Evolutionary conservation across 2,888 invertebrate genomes (phyloP), one percentile per base, ranked within the genome.

Genomic region (Argynnis bischoffii): DNA sequence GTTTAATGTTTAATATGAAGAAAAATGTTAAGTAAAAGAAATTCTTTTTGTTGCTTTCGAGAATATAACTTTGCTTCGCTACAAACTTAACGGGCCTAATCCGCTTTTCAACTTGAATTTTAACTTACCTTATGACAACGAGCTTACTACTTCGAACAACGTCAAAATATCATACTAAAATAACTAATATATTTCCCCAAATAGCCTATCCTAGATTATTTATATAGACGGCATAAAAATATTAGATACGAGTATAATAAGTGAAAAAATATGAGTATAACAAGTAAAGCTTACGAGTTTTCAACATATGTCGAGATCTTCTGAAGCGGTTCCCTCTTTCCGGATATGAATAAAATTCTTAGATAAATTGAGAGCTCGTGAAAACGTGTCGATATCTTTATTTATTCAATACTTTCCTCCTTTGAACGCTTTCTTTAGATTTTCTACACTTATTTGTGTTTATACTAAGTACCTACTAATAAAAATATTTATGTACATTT

Each of bases 361-460:
- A 86, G 83, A 88, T 86, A 89, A 90, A 89, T 89, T 89, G 89
- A 83, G 88, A 88, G 86, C 88, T 88, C 84, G 85, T 85, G 84
- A 87, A 88, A 89, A 88, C 89, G 88, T 90, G 90, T 89, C 89
- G 86, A 90, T 90, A 88, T 88, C 89, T 87, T 89, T 90, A 90
- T 89, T 89, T 89, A 89, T 90, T 89, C 88, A 89, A 88, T 87
- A 86, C 87, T 87, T 87, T 82, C 85, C 83, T 85, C 83, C 83
- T 88, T 86, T 89, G 86, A 88, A 87, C 81, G 64, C 51, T 71
- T 66, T 54, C 50, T 57, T 63, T 63, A 46, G 63, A 55, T 56
- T 64, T 68, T 56, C 47, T 66, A 46, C 81, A 82, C 81, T 87
- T 88, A 88, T 88, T 82, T 81, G 83, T 85, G 86, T 89, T 87